Evolutionary conservation across 2,888 invertebrate species (phyloP), one percentile per base, ranked within the genome.

Genomic region (Parnassius glacialis): DNA sequence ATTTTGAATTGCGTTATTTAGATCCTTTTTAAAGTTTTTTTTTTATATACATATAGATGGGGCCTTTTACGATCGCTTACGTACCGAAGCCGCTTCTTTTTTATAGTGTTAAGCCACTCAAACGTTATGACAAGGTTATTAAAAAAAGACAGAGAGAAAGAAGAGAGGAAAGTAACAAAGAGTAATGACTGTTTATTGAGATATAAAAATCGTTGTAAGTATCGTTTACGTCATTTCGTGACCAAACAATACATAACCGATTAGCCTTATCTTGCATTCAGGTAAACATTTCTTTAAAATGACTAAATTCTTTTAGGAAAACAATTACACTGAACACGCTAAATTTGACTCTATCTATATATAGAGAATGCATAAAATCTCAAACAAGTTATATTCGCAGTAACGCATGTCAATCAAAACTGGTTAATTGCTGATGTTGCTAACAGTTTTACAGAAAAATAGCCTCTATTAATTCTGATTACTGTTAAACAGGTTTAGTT

Each of bases 171-270:
- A 48, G 12, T 13, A 13, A 48, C 13, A 13, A 10, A 48, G 10
- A 60, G 57, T 52, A 43, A 11, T 43, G 41, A 44, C 47, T 60
- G 41, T 50, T 59, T 44, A 53, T 44, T 59, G 48, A 59, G 61
- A 44, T 34, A 52, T 45, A 62, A 48, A 55, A 64, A 44, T 64
- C 64, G 57, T 45, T 64, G 55, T 62, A 58, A 70, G 68, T 70
- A 70, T 67, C 67, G 64, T 70, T 71, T 68, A 71, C 69, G 70
- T 79, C 77, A 79, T 74, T 67, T 70, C 64, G 65, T 70, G 68
- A 72, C 74, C 81, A 87, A 89, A 88, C 83, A 88, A 84, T 85
- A 81, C 78, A 80, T 85, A 81, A 87, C 82, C 81, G 90, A 90
- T 90, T 87, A 88, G 79, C 70, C 71, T 85, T 87, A 90, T 89